Evolutionary conservation across 64 coral and sea anemone species (phyloP).

Genomic region (Pocillopora verrucosa): DNA sequence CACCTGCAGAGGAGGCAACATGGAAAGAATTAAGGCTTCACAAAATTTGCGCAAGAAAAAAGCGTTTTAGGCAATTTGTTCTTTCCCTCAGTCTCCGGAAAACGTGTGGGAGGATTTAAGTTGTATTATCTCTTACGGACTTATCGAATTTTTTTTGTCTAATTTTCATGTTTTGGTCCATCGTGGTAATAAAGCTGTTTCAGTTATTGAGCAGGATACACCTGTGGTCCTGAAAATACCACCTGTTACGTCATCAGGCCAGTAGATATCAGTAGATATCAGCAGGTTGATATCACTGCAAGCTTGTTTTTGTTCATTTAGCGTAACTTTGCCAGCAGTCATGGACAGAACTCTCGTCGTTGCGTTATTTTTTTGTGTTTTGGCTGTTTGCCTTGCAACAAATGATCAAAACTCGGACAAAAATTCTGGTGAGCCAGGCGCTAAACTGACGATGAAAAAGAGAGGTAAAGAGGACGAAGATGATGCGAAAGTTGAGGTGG

Average conservation of each 20-base stretch:
- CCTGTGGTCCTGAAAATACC: background rate
- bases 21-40: background rate
- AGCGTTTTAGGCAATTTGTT: background rate
- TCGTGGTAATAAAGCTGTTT: background rate
- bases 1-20: background rate
- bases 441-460: conserved; percentile 48
- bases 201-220: background rate
- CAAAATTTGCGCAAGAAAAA: background rate
- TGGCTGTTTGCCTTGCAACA: conserved; percentile 22
- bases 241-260: background rate
- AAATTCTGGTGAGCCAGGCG: conserved; percentile 25
- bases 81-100: too few relatives aligned
- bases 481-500: conserved; percentile 85
- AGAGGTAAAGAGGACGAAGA: conserved; percentile 71
- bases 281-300: background rate
- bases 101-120: too few relatives aligned
- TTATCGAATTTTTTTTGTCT: too few relatives aligned
- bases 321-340: background rate
- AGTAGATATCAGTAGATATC: background rate
- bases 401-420: conserved; percentile 14
- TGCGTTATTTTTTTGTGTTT: conserved; percentile 26
- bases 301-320: conserved; percentile 36
- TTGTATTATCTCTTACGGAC: too few relatives aligned
- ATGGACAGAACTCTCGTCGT: conserved; percentile 31
- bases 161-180: background rate